Evolutionary conservation across 2,113 vertebrate genomes (phyloP), one percentile per base, ranked within the genome.

Genomic region (Arenaria interpres): DNA sequence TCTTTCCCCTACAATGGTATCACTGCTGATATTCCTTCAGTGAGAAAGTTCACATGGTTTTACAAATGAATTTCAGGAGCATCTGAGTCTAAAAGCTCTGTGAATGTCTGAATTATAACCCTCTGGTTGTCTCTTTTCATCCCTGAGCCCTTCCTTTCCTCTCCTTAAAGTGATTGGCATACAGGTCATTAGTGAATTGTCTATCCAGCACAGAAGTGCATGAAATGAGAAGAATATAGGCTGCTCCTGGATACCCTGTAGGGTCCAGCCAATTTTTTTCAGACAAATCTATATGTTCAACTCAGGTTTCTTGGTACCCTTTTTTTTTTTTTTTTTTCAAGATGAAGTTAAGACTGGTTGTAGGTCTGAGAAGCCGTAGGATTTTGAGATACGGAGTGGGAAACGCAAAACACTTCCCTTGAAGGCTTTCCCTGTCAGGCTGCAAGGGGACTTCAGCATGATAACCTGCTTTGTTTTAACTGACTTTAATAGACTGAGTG

Each of bases 1-100:
- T 96, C 95, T 95, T 96, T 95, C 71, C 50, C n/a, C 89, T 57
- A 94, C 95, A 96, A 97, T 96, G 85, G 94, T 94, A 95, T 96
- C 91, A 95, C 94, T 91, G 94, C 95, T 94, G 95, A 93, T 96
- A 97, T 95, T 95, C 77, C 92, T 97, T 96, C 96, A 96, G 85
- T 89, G 94, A 94, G 94, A 97, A 96, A 97, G 92, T 97, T 95
- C 95, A 95, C 77, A 92, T 87, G 87, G 72, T 87, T 93, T 95
- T 88, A 92, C 88, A 95, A 97, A 96, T 92, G 84, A 93, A 95
- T 95, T 94, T 96, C 91, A 82, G 93, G 87, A 96, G 74, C 91
- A 85, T 85, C 71, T 95, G 80, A 85, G 67, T 89, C 87, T 93
- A 89, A 92, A 96, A 92, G 80, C 87, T 91, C 67, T 92, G 32